Evolutionary conservation across 2,113 vertebrate genomes (phyloP).

Genomic region (Carettochelys insculpta): DNA sequence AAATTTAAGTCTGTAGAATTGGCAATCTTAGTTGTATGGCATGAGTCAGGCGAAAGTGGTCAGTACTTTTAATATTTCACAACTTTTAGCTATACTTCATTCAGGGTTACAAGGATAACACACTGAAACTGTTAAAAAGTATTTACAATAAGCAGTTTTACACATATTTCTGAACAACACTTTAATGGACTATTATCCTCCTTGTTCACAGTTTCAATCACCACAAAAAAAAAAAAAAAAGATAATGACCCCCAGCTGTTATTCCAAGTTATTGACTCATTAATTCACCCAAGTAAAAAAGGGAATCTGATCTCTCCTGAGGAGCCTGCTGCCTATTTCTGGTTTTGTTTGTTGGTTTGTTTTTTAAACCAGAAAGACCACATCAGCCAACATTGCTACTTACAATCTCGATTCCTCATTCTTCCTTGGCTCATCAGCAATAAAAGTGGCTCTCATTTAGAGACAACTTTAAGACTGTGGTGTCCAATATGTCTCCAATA

Average conservation of each 20-base stretch:
- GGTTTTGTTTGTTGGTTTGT: no score
- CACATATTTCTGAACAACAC: background rate
- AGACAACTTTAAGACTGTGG: background rate
- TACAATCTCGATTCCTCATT: background rate
- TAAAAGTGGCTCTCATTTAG: background rate
- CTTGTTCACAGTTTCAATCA: background rate
- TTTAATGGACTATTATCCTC: background rate
- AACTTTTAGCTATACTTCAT: background rate
- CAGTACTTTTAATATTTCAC: background rate
- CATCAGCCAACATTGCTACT: rapidly evolving
- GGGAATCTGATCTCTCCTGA: background rate
- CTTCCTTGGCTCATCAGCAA: background rate
- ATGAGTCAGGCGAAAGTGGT: background rate
- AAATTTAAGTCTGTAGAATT: background rate
- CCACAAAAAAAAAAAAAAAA: background rate
- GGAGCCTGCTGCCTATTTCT: background rate
- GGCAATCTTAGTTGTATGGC: background rate
- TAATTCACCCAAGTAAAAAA: background rate
- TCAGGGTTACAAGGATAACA: background rate
- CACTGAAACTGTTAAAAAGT: background rate
- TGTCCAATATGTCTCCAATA: no score
- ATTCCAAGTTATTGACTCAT: background rate
- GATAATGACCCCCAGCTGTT: background rate
- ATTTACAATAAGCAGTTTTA: background rate
- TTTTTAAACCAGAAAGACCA: background rate